Percentiles rank a stretch among this genome's conserved stretches.
Conservation (phyloP, 2,888 invertebrate species). For the Microdon myrmicae region DNA sequence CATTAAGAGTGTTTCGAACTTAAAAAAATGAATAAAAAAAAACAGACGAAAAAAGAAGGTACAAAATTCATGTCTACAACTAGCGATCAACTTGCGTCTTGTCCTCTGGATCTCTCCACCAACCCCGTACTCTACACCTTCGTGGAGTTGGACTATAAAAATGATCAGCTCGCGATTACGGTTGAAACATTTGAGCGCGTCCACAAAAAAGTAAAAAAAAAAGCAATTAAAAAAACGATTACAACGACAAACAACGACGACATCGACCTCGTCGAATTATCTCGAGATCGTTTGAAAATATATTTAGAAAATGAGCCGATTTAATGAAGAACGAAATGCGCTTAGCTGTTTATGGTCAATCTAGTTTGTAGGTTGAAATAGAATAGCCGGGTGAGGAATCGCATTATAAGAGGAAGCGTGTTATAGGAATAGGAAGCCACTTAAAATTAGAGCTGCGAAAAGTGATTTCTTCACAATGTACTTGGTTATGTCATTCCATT, state of each 20-base stretch:
- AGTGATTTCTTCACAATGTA: no score
- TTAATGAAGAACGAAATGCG: slow-evolving; percentile 33
- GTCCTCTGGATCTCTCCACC: slow-evolving; percentile 7
- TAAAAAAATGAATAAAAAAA: no score
- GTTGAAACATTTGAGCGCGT: slow-evolving; percentile 41
- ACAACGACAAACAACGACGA: slow-evolving; percentile 26
- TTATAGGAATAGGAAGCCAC: slow-evolving; percentile 29
- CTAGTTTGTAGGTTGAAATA: no score
- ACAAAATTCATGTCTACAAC: slow-evolving; percentile 12
- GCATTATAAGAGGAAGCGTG: slow-evolving; percentile 10
- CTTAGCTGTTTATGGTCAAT: slow-evolving; percentile 27
- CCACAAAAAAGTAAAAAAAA: slow-evolving; percentile 29
- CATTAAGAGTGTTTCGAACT: slow-evolving; percentile 47
- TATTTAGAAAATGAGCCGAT: slow-evolving; percentile 26
- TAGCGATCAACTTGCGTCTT: slow-evolving; percentile 35
- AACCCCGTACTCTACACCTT: neutral
- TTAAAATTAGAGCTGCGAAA: slow-evolving; percentile 22
- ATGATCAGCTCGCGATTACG: slow-evolving; percentile 42
- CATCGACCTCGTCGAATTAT: slow-evolving; percentile 51
- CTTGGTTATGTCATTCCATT: no score
- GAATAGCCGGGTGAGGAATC: no score
- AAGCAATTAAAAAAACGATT: slow-evolving; percentile 2
- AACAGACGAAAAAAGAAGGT: slow-evolving; percentile 15
- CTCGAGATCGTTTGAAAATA: slow-evolving; percentile 43
- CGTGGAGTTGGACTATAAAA: slow-evolving; percentile 22